These are phyloP conservation scores for Dryomyza anilis DNA, from an alignment of 2,888 invertebrate genomes.

Conservation along the genomic window DNA sequence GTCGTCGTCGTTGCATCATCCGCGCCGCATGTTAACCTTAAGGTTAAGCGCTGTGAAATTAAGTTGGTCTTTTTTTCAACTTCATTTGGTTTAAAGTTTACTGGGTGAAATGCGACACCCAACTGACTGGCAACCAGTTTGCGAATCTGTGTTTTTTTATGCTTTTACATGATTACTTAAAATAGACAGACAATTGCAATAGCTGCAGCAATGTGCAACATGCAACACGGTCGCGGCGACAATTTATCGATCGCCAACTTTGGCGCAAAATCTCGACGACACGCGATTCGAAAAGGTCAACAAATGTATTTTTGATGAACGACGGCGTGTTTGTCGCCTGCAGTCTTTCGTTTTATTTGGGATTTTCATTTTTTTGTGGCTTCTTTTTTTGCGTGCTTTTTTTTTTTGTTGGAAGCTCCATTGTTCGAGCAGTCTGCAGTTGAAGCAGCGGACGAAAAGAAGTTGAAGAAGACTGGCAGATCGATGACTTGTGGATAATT, in stretches of 20 bases:
- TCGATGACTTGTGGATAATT: no score
- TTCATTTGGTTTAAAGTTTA: constrained; percentile 13
- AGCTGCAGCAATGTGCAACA: neutral
- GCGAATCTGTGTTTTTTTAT: neutral
- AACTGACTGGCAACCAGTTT: neutral
- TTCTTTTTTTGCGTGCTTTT: no score
- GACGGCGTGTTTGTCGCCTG: neutral
- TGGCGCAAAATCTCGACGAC: constrained; percentile 2
- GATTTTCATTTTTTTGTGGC: no score
- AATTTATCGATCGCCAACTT: constrained; percentile 3
- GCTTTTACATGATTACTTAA: neutral
- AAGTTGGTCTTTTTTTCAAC: no score
- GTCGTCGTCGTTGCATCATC: constrained; percentile 2
- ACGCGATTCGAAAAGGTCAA: constrained; percentile 16
- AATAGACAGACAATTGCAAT: neutral
- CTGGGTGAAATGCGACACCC: constrained; percentile 13
- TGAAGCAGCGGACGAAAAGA: no score
- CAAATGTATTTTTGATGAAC: neutral
- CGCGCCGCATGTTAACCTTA: neutral
- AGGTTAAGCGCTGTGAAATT: constrained; percentile 9
- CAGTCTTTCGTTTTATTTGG: no score
- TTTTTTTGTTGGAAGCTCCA: neutral
- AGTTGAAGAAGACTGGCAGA: no score
- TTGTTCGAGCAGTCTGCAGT: no score
- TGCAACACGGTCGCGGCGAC: constrained; percentile 3